phyloP scores from a whole-genome alignment of 2,113 vertebrate genomes.

The Lanius ludovicianus region DNA sequence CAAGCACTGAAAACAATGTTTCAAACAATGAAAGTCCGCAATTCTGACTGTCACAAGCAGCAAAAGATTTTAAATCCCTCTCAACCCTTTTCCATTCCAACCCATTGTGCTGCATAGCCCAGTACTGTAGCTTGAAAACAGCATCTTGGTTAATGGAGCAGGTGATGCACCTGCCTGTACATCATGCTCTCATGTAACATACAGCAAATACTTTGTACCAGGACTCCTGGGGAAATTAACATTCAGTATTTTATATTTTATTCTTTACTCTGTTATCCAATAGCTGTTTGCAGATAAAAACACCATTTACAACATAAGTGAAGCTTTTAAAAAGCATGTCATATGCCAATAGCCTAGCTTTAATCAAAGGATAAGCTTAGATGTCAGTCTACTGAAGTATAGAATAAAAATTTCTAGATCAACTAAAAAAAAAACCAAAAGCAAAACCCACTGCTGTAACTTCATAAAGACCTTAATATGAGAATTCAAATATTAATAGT shows the following conservation, averaged over 20 bases:
- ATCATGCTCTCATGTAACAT: rapidly evolving
- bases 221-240: neutral
- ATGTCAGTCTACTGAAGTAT: neutral
- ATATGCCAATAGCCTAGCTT: neutral
- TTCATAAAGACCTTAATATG: neutral
- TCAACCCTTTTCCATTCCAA: neutral
- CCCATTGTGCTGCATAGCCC: neutral
- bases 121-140: neutral
- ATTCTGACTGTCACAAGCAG: neutral
- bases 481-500: neutral
- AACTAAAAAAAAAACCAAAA: neutral
- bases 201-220: neutral
- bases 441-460: neutral
- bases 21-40: neutral
- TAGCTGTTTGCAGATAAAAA: neutral
- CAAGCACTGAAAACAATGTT: neutral
- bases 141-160: neutral
- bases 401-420: neutral
- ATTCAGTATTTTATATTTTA: neutral
- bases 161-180: neutral
- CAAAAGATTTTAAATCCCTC: neutral
- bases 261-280: neutral
- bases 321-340: neutral
- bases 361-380: neutral
- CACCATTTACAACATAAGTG: neutral